Conservation (phyloP, 2,888 invertebrate species). For the Tanytarsus gracilentus region DNA sequence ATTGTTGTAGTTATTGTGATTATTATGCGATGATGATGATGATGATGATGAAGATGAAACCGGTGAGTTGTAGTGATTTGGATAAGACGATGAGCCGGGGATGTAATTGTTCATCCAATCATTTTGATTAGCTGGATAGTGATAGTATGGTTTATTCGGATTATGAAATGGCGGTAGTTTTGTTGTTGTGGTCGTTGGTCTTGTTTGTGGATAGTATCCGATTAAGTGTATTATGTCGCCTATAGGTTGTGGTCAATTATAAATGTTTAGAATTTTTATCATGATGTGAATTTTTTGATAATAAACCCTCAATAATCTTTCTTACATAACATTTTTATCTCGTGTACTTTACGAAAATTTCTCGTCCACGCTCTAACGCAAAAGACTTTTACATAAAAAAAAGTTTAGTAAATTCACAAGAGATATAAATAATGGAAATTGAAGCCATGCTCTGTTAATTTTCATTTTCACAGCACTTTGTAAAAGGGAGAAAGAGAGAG, state of each 20-base stretch:
- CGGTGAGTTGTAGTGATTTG: not conserved
- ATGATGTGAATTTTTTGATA: not conserved
- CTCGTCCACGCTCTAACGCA: slow-evolving; percentile 8
- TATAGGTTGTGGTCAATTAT: slow-evolving; percentile 33
- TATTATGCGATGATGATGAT: not conserved
- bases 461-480: not conserved
- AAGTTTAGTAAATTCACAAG: not conserved
- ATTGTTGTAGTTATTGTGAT: slow-evolving; percentile 6
- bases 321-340: slow-evolving; percentile 6
- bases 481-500: not conserved
- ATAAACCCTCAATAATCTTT: slow-evolving; percentile 8
- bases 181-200: slow-evolving; percentile 30
- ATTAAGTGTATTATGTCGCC: slow-evolving; percentile 45
- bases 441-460: slow-evolving; percentile 14
- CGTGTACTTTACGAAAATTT: not conserved
- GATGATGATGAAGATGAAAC: slow-evolving; percentile 9
- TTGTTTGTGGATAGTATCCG: slow-evolving; percentile 41
- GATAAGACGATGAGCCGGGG: not conserved
- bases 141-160: slow-evolving; percentile 22
- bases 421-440: slow-evolving; percentile 15
- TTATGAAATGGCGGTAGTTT: slow-evolving; percentile 10
- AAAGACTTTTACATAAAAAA: slow-evolving; percentile 23
- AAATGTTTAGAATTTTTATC: slow-evolving; percentile 3
- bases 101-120: slow-evolving; percentile 17
- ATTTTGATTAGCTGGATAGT: slow-evolving; percentile 9